These are phyloP conservation scores for Tenthredo distinguenda DNA, from an alignment of 2,888 invertebrate species.

Conservation along the genomic window DNA sequence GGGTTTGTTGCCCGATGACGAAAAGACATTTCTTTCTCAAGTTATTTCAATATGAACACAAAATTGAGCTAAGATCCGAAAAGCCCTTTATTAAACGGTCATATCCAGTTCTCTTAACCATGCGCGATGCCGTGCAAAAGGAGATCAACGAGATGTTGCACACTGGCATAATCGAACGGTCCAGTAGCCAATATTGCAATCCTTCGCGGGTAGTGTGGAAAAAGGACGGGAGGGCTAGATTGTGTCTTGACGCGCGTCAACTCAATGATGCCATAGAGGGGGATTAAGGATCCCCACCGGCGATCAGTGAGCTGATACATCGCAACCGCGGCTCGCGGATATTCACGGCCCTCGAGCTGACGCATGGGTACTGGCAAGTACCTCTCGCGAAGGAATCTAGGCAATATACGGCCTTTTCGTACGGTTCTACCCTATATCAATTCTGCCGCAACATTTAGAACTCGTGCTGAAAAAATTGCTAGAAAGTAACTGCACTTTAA, in stretches of 20 bases:
- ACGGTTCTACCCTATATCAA: constrained; percentile 60
- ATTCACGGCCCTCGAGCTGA: constrained; percentile 59
- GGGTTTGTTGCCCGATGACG: too few relatives aligned
- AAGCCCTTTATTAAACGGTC: constrained; percentile 60
- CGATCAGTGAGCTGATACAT: constrained; percentile 57
- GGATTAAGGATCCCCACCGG: constrained; percentile 61
- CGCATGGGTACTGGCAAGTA: constrained; percentile 62
- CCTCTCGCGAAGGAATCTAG: constrained; percentile 56
- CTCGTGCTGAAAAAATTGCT: too few relatives aligned
- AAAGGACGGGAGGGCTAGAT: constrained; percentile 64
- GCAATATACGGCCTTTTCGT: constrained; percentile 62
- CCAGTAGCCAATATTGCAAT: constrained; percentile 64
- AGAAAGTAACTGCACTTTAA: too few relatives aligned
- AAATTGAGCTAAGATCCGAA: constrained; percentile 62
- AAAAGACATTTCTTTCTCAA: too few relatives aligned
- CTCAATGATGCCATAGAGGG: constrained; percentile 64
- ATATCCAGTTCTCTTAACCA: constrained; percentile 64
- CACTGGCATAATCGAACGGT: constrained; percentile 63
- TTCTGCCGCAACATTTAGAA: too few relatives aligned
- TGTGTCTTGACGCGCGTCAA: constrained; percentile 66
- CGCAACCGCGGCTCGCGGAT: constrained; percentile 56
- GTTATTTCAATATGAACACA: constrained; percentile 68
- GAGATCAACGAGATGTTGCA: constrained; percentile 64
- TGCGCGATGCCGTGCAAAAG: constrained; percentile 61
- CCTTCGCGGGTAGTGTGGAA: constrained; percentile 66